phyloP scores from a whole-genome alignment of 2,113 vertebrate genomes.

The Mesocricetus auratus region DNA sequence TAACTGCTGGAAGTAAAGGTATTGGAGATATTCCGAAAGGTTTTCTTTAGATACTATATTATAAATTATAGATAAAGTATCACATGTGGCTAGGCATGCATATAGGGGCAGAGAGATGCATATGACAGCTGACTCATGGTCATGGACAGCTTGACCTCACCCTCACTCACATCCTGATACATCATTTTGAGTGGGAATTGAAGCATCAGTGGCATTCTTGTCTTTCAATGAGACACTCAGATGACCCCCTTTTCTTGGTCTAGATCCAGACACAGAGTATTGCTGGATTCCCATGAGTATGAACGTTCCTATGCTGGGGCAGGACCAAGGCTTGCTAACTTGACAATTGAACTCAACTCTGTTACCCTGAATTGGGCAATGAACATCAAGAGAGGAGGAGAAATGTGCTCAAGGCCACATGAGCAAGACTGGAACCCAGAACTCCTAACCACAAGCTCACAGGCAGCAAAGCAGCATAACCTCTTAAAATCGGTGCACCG shows the following conservation, averaged over 20 bases:
- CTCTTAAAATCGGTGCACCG: slow-evolving; percentile 85
- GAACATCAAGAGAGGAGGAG: neutral
- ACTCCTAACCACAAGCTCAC: neutral
- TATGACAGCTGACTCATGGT: neutral
- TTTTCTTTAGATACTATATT: neutral
- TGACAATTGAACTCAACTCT: neutral
- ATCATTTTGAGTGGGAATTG: neutral
- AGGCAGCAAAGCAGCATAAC: slow-evolving; percentile 43
- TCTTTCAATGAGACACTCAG: neutral
- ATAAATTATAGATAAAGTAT: neutral
- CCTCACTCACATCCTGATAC: neutral
- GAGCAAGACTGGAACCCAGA: neutral
- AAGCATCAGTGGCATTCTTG: accelerated
- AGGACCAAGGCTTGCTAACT: accelerated
- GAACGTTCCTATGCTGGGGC: neutral
- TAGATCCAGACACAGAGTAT: neutral
- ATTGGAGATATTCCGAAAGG: neutral
- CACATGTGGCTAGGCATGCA: neutral
- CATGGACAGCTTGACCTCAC: neutral
- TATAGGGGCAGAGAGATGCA: neutral
- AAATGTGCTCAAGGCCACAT: neutral
- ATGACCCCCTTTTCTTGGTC: neutral
- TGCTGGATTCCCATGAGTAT: accelerated
- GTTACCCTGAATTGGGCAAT: neutral
- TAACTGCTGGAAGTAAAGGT: neutral